Conservation (phyloP, 2,113 vertebrate genomes). For the Cranoglanis bouderius region DNA sequence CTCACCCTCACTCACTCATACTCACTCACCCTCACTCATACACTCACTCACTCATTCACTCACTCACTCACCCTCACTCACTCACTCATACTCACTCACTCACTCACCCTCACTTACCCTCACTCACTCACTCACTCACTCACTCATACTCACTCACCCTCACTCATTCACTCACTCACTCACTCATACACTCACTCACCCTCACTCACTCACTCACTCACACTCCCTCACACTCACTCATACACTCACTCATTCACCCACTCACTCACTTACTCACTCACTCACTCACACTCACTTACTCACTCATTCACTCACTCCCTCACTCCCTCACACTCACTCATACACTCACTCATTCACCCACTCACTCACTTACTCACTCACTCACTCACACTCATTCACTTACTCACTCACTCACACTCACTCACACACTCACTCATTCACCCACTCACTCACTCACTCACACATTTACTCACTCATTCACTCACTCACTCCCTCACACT, state of each 20-base stretch:
- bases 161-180: not conserved
- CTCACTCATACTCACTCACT: not conserved
- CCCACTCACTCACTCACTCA: not conserved
- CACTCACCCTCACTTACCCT: too few relatives aligned
- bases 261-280: not conserved
- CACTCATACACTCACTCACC: not conserved
- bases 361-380: not conserved
- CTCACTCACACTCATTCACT: not conserved
- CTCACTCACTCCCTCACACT: not conserved
- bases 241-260: not conserved
- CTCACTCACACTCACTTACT: not conserved
- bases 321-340: not conserved
- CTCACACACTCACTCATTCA: not conserved
- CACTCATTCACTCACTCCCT: not conserved
- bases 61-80: not conserved
- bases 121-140: not conserved
- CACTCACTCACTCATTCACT: not conserved
- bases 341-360: not conserved
- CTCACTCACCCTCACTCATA: not conserved
- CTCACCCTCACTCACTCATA: not conserved
- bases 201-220: not conserved
- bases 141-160: too few relatives aligned
- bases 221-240: not conserved
- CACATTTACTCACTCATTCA: not conserved
- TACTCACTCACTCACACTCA: not conserved